A percentile compares a stretch with the other conserved stretches of the same genome.
Conservation (phyloP, 2,888 invertebrate genomes). For the Macrostomum cliftonense region DNA sequence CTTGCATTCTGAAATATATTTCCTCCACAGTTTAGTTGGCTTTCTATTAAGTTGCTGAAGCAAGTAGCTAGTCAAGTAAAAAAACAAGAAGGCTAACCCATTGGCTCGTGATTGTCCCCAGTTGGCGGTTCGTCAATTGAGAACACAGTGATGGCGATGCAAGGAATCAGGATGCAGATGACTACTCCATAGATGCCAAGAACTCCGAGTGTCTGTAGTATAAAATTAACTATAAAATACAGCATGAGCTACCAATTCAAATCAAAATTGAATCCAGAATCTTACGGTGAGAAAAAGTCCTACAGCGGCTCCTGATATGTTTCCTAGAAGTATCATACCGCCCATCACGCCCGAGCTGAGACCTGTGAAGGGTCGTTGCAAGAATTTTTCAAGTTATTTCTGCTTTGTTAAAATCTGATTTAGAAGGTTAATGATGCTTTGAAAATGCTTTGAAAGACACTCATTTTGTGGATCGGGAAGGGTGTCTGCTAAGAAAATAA, state of each 20-base stretch:
- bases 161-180: slow-evolving; percentile 22
- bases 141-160: slow-evolving; percentile 22
- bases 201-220: slow-evolving; percentile 2
- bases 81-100: slow-evolving; percentile 17
- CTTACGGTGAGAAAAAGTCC: slow-evolving; percentile 26
- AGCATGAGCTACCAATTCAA: too few relatives aligned
- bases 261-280: too few relatives aligned
- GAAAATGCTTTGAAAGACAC: too few relatives aligned
- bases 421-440: too few relatives aligned
- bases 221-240: not conserved
- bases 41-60: too few relatives aligned
- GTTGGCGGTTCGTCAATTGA: slow-evolving; percentile 18
- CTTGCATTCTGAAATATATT: slow-evolving; percentile 22
- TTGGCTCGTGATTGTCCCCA: slow-evolving; percentile 17
- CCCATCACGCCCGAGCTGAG: slow-evolving; percentile 35
- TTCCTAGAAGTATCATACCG: slow-evolving; percentile 29
- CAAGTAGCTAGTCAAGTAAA: too few relatives aligned
- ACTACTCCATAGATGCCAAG: slow-evolving; percentile 16
- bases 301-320: slow-evolving; percentile 28
- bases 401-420: too few relatives aligned
- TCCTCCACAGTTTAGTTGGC: too few relatives aligned
- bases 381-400: too few relatives aligned
- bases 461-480: too few relatives aligned
- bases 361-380: slow-evolving; percentile 22
- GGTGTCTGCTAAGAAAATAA: too few relatives aligned